Percentiles rank a stretch among this genome's conserved stretches.
Conservation (phyloP, 1,140 invertebrate genomes). For the Rhynchophorus ferrugineus region DNA sequence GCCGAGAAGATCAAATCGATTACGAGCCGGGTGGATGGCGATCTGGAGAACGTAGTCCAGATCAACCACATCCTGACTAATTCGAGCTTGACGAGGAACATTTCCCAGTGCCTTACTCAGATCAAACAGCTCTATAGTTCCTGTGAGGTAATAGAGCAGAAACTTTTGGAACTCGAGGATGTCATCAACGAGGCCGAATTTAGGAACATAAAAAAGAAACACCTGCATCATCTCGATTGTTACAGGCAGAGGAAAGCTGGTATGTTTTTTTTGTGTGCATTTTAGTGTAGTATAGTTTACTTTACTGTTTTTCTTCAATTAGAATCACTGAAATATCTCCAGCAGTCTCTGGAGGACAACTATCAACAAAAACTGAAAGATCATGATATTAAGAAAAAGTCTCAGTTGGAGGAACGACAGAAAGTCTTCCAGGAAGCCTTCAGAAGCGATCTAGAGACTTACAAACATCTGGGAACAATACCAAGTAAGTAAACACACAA, state of each 20-base stretch:
- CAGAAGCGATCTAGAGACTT: slow-evolving; percentile 56
- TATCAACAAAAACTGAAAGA: slow-evolving; percentile 50
- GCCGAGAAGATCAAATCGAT: slow-evolving; percentile 50
- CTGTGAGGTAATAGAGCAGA: slow-evolving; percentile 57
- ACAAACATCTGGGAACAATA: slow-evolving; percentile 54
- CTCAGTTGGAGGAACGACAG: slow-evolving; percentile 54
- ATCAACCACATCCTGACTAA: slow-evolving; percentile 47
- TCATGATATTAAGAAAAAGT: slow-evolving; percentile 49
- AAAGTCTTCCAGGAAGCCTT: slow-evolving; percentile 62
- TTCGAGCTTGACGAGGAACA: slow-evolving; percentile 50
- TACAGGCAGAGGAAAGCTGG: slow-evolving; percentile 60
- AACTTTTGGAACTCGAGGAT: slow-evolving; percentile 54
- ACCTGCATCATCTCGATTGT: slow-evolving; percentile 54
- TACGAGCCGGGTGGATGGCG: slow-evolving; percentile 46
- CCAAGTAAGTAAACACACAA: slow-evolving; percentile 45
- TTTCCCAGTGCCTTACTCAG: slow-evolving; percentile 51
- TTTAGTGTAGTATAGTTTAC: neutral
- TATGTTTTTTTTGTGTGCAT: too few relatives aligned
- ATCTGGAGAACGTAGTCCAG: slow-evolving; percentile 47
- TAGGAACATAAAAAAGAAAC: slow-evolving; percentile 52
- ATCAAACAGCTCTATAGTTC: slow-evolving; percentile 52
- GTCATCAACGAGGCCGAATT: slow-evolving; percentile 58
- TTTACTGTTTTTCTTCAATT: neutral
- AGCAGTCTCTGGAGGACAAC: slow-evolving; percentile 33
- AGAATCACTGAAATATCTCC: slow-evolving; percentile 17